phyloP scores from a whole-genome alignment of 2,113 vertebrate genomes.

The Rhinogobius similis region DNA sequence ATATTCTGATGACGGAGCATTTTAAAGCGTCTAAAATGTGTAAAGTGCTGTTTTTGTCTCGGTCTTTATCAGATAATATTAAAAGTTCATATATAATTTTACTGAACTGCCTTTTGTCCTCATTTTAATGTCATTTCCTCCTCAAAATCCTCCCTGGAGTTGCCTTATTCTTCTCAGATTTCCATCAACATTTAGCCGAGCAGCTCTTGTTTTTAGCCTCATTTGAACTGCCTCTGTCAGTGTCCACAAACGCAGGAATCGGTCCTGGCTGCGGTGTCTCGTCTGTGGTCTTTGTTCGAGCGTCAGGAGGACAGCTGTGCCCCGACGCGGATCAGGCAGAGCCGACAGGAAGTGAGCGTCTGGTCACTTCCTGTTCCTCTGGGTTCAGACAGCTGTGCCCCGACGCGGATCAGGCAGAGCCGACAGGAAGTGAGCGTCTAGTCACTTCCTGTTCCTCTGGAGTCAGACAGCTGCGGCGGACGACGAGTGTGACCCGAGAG shows the following conservation, averaged over 20 bases:
- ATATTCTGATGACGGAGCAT: too few species aligned
- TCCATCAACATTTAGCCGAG: background rate
- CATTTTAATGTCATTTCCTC: too few species aligned
- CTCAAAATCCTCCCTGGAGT: too few species aligned
- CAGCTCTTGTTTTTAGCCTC: background rate
- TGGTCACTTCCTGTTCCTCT: constrained; percentile 73
- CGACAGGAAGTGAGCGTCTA: constrained; percentile 71
- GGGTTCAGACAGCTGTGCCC: constrained; percentile 71
- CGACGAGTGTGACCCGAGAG: constrained; percentile 43
- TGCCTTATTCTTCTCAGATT: too few species aligned
- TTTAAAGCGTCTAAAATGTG: too few species aligned
- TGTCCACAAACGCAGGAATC: too few species aligned
- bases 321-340: constrained; percentile 64
- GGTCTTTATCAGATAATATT: too few species aligned
- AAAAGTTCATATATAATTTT: too few species aligned
- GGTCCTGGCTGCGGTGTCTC: too few species aligned
- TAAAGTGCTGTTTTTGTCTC: too few species aligned
- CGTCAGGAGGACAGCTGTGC: constrained; percentile 79
- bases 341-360: constrained; percentile 69
- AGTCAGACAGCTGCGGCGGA: constrained; percentile 53
- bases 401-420: constrained; percentile 64
- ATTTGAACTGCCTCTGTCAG: background rate
- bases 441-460: constrained; percentile 72
- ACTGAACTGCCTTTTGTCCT: too few species aligned
- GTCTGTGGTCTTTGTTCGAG: too few species aligned